A percentile compares a stretch with the other conserved stretches of the same genome.
Evolutionary conservation across 2,113 vertebrate species (phyloP).

Genomic region (Poeciliopsis prolifica): DNA sequence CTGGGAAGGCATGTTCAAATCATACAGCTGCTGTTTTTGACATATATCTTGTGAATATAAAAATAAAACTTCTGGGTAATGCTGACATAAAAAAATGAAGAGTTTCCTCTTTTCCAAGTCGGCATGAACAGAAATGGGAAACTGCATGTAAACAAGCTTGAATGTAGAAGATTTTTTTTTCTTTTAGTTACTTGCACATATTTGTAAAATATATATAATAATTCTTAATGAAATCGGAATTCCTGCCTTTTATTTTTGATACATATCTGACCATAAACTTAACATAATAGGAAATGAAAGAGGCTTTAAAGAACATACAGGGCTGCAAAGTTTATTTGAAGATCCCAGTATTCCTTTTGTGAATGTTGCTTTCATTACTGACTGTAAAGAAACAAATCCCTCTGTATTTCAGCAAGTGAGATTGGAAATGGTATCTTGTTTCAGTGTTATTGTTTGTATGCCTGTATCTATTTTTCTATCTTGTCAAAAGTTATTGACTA

Average conservation of each 20-base stretch:
- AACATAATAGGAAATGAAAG: background rate
- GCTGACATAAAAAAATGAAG: slow-evolving; percentile 50
- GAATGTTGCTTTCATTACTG: background rate
- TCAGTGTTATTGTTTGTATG: background rate
- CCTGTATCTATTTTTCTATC: slow-evolving; percentile 5
- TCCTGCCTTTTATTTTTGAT: background rate
- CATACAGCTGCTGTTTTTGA: slow-evolving; percentile 23
- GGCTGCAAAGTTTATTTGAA: background rate
- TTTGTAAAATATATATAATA: slow-evolving; percentile 9
- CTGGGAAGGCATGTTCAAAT: background rate
- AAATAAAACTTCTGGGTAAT: slow-evolving; percentile 25
- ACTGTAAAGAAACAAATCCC: slow-evolving; percentile 3
- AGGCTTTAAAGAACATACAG: background rate
- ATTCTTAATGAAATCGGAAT: slow-evolving; percentile 4
- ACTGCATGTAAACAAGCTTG: slow-evolving; percentile 11
- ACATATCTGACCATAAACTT: background rate
- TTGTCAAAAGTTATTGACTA: slow-evolving; percentile 22
- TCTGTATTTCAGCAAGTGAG: background rate
- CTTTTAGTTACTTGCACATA: background rate
- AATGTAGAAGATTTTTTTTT: background rate
- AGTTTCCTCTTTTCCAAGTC: slow-evolving; percentile 49
- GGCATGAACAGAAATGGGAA: slow-evolving; percentile 43
- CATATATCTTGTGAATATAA: background rate
- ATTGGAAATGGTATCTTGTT: background rate
- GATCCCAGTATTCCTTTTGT: background rate